Percentiles rank a stretch among this genome's conserved stretches.
These are phyloP conservation scores for Cyanistes caeruleus DNA, from an alignment of 2,113 vertebrate species.

Conservation along the genomic window DNA sequence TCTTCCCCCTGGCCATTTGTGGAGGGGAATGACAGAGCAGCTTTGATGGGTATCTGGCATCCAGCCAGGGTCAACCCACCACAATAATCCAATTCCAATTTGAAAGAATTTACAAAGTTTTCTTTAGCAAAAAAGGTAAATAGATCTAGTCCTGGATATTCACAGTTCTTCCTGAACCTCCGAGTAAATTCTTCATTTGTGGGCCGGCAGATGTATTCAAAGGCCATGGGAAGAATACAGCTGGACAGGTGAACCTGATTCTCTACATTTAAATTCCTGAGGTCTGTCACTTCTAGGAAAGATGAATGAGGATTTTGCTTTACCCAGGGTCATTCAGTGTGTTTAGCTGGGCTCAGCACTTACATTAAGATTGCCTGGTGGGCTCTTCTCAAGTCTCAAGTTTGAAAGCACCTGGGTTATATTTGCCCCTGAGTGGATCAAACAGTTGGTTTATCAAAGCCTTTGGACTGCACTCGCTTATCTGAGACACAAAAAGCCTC, in stretches of 20 bases:
- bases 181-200: background rate
- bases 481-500: background rate
- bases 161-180: background rate
- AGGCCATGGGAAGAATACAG: background rate
- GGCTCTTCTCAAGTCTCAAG: background rate
- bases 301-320: background rate
- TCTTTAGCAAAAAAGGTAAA: background rate
- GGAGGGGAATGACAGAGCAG: background rate
- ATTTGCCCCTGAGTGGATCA: background rate
- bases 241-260: background rate
- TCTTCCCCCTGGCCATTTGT: background rate
- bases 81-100: background rate
- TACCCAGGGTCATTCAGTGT: background rate
- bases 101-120: background rate
- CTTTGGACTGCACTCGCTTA: background rate
- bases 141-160: background rate
- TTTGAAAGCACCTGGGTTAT: background rate
- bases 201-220: background rate
- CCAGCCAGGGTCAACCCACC: background rate
- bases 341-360: background rate
- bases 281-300: background rate
- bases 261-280: background rate
- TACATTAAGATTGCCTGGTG: background rate
- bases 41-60: background rate
- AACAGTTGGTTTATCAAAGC: background rate